These are phyloP conservation scores for Apamea sordens DNA, from an alignment of 2,888 invertebrate genomes.

Conservation along the genomic window DNA sequence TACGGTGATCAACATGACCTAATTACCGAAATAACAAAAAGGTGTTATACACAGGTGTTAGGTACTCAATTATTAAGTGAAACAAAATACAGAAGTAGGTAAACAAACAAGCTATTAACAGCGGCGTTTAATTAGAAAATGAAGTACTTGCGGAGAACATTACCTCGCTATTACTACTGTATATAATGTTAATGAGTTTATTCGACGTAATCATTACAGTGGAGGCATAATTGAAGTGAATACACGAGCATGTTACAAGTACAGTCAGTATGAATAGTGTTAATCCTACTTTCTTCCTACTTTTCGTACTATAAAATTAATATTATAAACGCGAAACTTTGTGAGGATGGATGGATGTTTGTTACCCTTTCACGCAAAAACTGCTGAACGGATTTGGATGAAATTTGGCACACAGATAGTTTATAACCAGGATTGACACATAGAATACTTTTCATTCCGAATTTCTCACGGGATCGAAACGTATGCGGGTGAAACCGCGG, in stretches of 20 bases:
- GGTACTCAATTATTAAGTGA: slow-evolving; percentile 12
- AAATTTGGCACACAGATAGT: no score
- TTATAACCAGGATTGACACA: no score
- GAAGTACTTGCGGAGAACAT: slow-evolving; percentile 38
- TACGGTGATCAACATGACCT: not conserved
- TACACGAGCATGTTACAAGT: slow-evolving; percentile 34
- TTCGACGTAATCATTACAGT: slow-evolving; percentile 53
- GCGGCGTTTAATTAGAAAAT: slow-evolving; percentile 52
- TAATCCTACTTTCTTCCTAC: not conserved
- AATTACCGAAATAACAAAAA: not conserved
- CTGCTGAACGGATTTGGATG: no score
- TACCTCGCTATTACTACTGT: slow-evolving; percentile 53
- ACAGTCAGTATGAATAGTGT: slow-evolving; percentile 10
- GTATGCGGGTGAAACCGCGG: no score
- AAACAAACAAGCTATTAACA: slow-evolving; percentile 21
- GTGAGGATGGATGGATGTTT: no score
- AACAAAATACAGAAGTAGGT: slow-evolving; percentile 9
- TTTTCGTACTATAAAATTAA: no score
- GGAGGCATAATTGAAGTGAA: slow-evolving; percentile 53
- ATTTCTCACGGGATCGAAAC: no score
- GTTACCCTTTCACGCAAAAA: no score
- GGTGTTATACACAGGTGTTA: not conserved
- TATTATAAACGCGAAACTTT: no score
- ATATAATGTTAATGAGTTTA: slow-evolving; percentile 58
- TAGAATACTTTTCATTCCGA: no score